A percentile compares a stretch with the other conserved stretches of the same genome.
Conservation (phyloP, 2,888 invertebrate species). For the Odontomyia ornata region DNA sequence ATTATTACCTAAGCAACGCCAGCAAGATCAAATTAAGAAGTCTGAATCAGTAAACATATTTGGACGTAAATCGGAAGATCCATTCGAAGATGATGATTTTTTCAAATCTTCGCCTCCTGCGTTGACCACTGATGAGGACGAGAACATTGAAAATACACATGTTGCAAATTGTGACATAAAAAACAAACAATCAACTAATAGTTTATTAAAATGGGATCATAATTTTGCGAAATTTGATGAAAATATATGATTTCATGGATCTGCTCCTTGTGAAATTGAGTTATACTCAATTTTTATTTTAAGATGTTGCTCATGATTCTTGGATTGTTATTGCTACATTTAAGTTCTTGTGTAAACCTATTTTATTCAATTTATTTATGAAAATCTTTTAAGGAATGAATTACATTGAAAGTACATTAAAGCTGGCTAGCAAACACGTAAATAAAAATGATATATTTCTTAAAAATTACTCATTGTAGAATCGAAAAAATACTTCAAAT, state of each 20-base stretch:
- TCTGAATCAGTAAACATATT: constrained; percentile 92
- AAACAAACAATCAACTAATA: constrained; percentile 45
- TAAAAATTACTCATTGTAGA: too few species aligned
- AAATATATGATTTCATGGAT: constrained; percentile 64
- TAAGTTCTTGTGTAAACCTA: too few species aligned
- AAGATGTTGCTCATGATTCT: too few species aligned
- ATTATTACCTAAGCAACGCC: constrained; percentile 54
- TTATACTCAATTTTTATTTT: too few species aligned
- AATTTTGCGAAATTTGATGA: constrained; percentile 65
- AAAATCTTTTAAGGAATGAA: too few species aligned
- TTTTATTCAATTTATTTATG: too few species aligned
- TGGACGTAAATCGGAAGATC: constrained; percentile 85
- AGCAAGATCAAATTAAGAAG: constrained; percentile 78
- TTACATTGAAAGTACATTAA: too few species aligned
- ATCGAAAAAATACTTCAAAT: too few species aligned
- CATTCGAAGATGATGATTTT: constrained; percentile 89
- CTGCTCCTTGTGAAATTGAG: too few species aligned
- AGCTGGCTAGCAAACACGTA: too few species aligned
- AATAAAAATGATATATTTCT: too few species aligned
- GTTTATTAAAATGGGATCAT: constrained; percentile 60
- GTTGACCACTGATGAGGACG: constrained; percentile 45
- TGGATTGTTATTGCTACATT: too few species aligned
- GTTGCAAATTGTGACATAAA: constrained; percentile 46
- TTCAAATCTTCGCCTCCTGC: constrained; percentile 67
- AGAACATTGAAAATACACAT: constrained; percentile 41